Evolutionary conservation across 2,113 vertebrate species (phyloP).

Genomic region (Cephalopterus ornatus): DNA sequence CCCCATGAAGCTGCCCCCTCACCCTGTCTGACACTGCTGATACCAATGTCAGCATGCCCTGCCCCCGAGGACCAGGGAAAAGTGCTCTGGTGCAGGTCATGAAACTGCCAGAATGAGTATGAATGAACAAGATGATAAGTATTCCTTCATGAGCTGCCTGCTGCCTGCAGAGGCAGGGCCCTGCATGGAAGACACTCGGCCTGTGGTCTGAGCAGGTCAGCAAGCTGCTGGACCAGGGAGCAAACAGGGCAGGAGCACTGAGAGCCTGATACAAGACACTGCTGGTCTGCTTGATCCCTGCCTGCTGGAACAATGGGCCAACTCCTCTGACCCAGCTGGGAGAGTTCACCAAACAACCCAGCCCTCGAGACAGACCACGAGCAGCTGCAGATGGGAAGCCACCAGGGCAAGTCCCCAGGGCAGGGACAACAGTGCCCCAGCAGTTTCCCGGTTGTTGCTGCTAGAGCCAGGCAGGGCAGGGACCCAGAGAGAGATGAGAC

Average conservation of each 20-base stretch:
- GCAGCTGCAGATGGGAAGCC: not conserved
- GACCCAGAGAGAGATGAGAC: not conserved
- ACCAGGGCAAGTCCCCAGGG: not conserved
- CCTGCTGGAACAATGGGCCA: not conserved
- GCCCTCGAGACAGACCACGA: not conserved
- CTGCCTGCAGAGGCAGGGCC: not conserved
- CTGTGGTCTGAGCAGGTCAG: not conserved
- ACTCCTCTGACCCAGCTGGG: not conserved
- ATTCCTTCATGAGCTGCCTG: not conserved
- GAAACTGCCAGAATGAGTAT: not conserved
- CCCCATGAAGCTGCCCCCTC: not conserved
- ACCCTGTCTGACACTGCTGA: fast-evolving
- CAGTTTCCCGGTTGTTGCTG: not conserved
- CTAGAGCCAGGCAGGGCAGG: not conserved
- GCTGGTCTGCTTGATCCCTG: not conserved
- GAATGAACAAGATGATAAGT: fast-evolving
- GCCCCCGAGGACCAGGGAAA: not conserved
- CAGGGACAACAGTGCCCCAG: not conserved
- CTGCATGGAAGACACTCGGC: fast-evolving
- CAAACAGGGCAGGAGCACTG: fast-evolving
- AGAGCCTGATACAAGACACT: not conserved
- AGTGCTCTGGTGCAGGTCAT: not conserved
- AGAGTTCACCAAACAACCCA: not conserved
- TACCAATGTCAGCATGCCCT: fast-evolving
- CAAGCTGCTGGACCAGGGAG: not conserved